phyloP scores from a whole-genome alignment of 2,113 vertebrate species.

The Melanocharis versteri region DNA sequence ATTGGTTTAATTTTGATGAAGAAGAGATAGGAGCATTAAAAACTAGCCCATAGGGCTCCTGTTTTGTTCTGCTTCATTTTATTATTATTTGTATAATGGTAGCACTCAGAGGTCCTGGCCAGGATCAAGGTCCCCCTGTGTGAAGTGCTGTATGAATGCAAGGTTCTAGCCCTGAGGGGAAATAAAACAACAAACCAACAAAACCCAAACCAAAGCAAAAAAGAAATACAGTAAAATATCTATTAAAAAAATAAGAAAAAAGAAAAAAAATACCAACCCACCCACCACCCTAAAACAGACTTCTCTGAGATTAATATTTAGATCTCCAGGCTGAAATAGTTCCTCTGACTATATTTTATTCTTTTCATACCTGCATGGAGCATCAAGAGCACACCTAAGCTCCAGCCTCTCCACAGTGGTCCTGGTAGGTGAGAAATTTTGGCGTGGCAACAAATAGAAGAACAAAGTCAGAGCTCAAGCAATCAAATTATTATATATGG shows the following conservation, averaged over 20 bases:
- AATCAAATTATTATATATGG: neutral
- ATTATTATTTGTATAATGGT: conserved; percentile 40
- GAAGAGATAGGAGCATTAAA: conserved; percentile 9
- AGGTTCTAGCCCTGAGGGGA: neutral
- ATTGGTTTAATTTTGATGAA: conserved; percentile 43
- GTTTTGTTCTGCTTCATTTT: conserved; percentile 46
- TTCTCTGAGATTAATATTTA: neutral
- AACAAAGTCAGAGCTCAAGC: neutral
- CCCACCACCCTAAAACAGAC: neutral
- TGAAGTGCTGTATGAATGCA: conserved; percentile 11
- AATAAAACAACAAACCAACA: neutral
- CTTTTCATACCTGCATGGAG: neutral
- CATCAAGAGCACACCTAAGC: neutral
- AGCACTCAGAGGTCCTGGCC: neutral
- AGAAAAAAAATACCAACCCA: neutral
- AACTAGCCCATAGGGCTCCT: neutral
- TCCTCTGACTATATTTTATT: neutral
- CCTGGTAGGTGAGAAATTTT: neutral
- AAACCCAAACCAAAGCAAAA: no score
- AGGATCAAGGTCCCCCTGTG: conserved; percentile 25
- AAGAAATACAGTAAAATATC: neutral
- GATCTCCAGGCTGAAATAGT: neutral
- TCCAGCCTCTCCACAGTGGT: neutral
- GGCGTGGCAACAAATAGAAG: neutral
- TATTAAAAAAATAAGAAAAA: neutral